Evolutionary conservation across 2,113 vertebrate genomes (phyloP).

Genomic region (Plestiodon gilberti): DNA sequence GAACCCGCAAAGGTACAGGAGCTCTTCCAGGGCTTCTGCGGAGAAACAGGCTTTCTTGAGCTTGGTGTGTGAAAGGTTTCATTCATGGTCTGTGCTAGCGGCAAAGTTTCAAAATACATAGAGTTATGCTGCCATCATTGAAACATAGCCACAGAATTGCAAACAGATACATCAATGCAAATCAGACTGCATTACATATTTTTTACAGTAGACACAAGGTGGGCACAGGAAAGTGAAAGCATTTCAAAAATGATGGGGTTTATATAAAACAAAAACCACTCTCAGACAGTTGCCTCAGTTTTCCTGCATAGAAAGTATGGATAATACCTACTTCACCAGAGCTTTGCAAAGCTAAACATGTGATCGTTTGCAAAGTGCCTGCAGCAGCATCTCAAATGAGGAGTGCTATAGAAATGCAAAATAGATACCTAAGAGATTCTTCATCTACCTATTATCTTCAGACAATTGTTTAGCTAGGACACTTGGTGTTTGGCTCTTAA

Average conservation of each 20-base stretch:
- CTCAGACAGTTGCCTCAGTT: conserved; percentile 38
- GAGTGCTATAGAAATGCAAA: conserved; percentile 64
- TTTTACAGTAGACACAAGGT: background rate
- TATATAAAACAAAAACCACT: conserved; percentile 35
- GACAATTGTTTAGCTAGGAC: conserved; percentile 37
- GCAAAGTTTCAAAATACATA: background rate
- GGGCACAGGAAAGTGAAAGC: conserved; percentile 30
- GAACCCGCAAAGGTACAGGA: background rate
- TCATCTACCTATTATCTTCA: conserved; percentile 54
- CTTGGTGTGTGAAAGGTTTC: background rate
- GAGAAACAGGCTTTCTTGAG: background rate
- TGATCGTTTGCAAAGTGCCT: conserved; percentile 64
- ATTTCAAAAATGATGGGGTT: conserved; percentile 32
- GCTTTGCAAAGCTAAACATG: conserved; percentile 59
- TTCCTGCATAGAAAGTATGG: conserved; percentile 42
- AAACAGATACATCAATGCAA: background rate
- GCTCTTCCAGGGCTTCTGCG: background rate
- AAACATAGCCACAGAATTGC: background rate
- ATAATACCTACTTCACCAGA: conserved; percentile 58
- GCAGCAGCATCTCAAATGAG: conserved; percentile 53
- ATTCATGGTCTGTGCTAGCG: background rate
- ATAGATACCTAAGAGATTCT: conserved; percentile 26
- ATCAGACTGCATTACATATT: too few relatives aligned
- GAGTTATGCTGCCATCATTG: background rate
- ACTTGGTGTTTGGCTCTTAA: conserved; percentile 34